Conservation (phyloP, 2,797 vertebrate species). For the Mus spretus region DNA sequence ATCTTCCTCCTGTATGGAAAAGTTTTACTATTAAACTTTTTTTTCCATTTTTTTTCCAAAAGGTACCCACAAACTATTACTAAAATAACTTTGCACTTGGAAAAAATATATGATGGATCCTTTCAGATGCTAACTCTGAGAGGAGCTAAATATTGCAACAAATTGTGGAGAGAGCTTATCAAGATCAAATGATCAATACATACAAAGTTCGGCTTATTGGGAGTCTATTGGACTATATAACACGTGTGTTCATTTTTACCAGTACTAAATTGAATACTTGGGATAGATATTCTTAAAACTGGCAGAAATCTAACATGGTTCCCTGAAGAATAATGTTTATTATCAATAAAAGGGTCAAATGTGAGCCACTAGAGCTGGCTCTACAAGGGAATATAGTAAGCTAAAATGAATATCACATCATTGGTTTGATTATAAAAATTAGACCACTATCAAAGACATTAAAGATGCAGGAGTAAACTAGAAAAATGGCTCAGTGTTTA, state of each 20-base stretch:
- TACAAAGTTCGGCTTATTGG: background rate
- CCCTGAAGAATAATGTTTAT: background rate
- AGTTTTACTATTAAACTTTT: background rate
- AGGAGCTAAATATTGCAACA: background rate
- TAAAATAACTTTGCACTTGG: too few species aligned
- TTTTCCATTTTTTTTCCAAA: background rate
- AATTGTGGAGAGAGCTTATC: background rate
- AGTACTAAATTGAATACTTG: background rate
- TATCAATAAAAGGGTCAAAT: background rate
- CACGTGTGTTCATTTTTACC: rapidly evolving
- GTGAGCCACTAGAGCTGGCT: background rate
- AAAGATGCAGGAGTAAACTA: background rate
- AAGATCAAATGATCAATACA: background rate
- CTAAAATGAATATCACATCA: background rate
- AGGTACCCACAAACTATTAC: background rate
- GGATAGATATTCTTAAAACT: background rate
- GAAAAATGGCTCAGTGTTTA: background rate
- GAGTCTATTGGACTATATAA: rapidly evolving
- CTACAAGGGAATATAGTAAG: background rate
- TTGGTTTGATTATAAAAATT: background rate
- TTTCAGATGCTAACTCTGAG: background rate
- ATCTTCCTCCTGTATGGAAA: background rate
- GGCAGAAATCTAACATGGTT: background rate
- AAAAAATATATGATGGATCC: rapidly evolving
- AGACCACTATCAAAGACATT: background rate